phyloP scores from a whole-genome alignment of 1,140 invertebrate genomes.

The Andricus grossulariae region DNA sequence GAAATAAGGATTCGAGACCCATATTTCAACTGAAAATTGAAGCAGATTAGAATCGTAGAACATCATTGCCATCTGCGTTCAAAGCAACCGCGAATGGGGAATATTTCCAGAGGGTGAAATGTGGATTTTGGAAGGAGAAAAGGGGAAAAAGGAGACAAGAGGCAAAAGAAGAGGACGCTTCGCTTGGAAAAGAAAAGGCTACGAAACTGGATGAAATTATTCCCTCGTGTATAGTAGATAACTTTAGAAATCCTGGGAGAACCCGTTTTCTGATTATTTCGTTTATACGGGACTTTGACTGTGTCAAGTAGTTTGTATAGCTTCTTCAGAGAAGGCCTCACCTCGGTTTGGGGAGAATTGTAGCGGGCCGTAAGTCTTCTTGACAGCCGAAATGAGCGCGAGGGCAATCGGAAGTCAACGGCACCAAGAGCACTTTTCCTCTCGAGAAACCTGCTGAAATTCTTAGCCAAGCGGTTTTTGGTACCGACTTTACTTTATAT shows the following conservation, averaged over 20 bases:
- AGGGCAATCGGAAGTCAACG: constrained; percentile 47
- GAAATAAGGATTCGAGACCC: too few relatives aligned
- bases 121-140: neutral
- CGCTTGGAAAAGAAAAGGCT: constrained; percentile 37
- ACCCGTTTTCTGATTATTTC: constrained; percentile 1
- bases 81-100: constrained; percentile 3
- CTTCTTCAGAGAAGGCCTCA: neutral
- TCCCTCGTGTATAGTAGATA: constrained; percentile 57
- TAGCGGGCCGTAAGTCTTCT: constrained; percentile 47
- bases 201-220: constrained; percentile 59
- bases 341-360: constrained; percentile 25
- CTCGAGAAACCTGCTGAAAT: constrained; percentile 33
- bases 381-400: constrained; percentile 50
- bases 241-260: neutral
- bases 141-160: neutral
- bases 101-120: neutral
- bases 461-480: constrained; percentile 39
- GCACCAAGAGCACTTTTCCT: constrained; percentile 40
- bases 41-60: neutral
- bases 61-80: constrained; percentile 14
- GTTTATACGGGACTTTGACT: constrained; percentile 1
- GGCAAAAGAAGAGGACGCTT: neutral
- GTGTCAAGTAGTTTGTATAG: neutral
- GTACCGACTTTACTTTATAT: constrained; percentile 57
- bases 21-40: too few relatives aligned